Evolutionary conservation across 2,797 vertebrate species (phyloP).

Genomic region (Cygnus olor): DNA sequence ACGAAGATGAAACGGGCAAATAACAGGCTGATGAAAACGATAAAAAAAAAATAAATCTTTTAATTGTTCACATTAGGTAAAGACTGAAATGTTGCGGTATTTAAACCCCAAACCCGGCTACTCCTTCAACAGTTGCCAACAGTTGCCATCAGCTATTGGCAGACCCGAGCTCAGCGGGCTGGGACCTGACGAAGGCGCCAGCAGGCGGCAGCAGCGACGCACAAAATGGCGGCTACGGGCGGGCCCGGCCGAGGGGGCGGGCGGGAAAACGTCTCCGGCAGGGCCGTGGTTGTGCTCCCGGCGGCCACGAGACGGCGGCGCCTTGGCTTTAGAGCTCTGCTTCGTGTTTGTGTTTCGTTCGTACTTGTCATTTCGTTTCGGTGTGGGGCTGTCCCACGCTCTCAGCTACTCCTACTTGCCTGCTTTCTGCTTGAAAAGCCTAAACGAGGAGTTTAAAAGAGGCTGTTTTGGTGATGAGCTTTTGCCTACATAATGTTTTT

Average conservation of each 20-base stretch:
- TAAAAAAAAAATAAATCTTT: not conserved
- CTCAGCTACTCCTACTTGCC: not conserved
- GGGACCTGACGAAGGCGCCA: not conserved
- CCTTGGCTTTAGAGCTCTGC: not conserved
- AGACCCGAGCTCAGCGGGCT: not conserved
- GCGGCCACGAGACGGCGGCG: constrained; percentile 60
- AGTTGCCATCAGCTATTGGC: rapidly evolving
- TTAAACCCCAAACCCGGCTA: not conserved
- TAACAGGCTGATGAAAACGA: not conserved
- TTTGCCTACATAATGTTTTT: not conserved
- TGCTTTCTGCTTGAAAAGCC: not conserved
- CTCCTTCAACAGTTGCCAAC: not conserved
- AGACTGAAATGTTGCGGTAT: not conserved
- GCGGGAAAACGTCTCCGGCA: not conserved
- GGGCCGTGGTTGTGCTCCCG: not conserved
- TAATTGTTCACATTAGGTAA: not conserved
- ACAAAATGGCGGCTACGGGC: not conserved
- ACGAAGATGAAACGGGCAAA: not conserved
- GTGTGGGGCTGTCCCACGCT: not conserved
- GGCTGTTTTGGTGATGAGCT: rapidly evolving
- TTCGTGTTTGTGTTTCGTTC: not conserved
- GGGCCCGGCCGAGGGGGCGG: not conserved
- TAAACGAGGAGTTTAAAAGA: not conserved
- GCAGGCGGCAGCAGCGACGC: too few relatives aligned
- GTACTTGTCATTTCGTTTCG: not conserved